Conservation (phyloP, 2,113 vertebrate genomes). For the Epinephelus moara region DNA sequence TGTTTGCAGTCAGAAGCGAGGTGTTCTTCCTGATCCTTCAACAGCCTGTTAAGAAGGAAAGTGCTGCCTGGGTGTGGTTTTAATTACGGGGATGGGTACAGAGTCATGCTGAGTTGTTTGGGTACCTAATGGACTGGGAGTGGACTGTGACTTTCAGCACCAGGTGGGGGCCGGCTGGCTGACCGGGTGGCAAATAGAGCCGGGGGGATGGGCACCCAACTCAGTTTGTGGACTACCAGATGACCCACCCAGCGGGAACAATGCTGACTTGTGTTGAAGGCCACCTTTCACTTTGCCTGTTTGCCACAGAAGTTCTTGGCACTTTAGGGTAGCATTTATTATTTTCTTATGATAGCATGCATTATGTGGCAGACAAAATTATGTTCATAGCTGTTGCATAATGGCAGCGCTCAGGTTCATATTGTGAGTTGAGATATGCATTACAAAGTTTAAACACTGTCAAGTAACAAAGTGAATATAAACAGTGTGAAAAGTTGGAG, state of each 20-base stretch:
- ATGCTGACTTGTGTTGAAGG: slow-evolving; percentile 29
- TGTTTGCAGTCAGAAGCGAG: neutral
- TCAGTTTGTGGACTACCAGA: slow-evolving; percentile 26
- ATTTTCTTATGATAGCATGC: neutral
- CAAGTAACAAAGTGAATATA: neutral
- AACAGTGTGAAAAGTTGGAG: neutral
- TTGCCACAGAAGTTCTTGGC: neutral
- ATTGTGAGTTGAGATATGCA: neutral
- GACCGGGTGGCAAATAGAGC: slow-evolving; percentile 39
- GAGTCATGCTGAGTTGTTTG: slow-evolving; percentile 32
- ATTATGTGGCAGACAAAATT: neutral
- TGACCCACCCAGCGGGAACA: slow-evolving; percentile 44
- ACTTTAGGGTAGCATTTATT: neutral
- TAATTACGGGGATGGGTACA: slow-evolving; percentile 52
- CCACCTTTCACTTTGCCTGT: neutral
- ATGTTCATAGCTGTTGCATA: neutral
- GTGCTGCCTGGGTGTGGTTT: slow-evolving; percentile 9
- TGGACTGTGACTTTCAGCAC: slow-evolving; percentile 42
- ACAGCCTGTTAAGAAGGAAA: neutral
- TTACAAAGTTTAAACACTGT: too few relatives aligned
- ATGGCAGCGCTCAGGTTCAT: neutral
- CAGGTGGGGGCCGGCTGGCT: slow-evolving; percentile 43
- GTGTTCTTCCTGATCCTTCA: slow-evolving; percentile 44
- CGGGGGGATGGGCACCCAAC: slow-evolving; percentile 26
- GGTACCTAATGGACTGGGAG: slow-evolving; percentile 44